phyloP scores from a whole-genome alignment of 2,797 vertebrate genomes.

The Scyliorhinus canicula region DNA sequence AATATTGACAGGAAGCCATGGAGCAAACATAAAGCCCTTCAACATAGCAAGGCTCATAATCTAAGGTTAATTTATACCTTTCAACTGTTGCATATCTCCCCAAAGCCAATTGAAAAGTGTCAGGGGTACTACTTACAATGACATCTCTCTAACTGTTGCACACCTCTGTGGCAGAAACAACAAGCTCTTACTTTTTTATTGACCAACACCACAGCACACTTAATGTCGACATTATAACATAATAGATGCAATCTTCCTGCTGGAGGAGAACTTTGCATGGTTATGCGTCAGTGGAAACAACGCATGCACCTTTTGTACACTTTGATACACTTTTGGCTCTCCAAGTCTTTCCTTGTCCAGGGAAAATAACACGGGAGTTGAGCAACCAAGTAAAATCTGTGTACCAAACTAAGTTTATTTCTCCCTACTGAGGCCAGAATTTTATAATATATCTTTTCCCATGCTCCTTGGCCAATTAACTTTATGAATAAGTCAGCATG shows the following conservation, averaged over 20 bases:
- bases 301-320: not conserved
- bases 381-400: not conserved
- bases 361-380: not conserved
- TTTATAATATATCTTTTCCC: not conserved
- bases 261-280: not conserved
- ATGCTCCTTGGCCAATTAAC: not conserved
- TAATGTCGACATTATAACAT: not conserved
- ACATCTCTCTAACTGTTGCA: not conserved
- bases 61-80: not conserved
- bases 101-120: not conserved
- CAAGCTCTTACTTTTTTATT: not conserved
- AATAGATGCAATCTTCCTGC: too few species aligned
- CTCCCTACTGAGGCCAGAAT: not conserved
- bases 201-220: not conserved
- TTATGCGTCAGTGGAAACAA: not conserved
- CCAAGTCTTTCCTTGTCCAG: not conserved
- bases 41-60: not conserved
- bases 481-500: not conserved
- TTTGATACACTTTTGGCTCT: not conserved
- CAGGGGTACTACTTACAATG: not conserved
- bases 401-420: not conserved
- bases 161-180: not conserved
- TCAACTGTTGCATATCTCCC: not conserved
- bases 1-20: not conserved
- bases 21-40: not conserved